Percentiles rank a stretch among this genome's conserved stretches.
phyloP scores from a whole-genome alignment of 2,888 invertebrate species.

The Aspidiotus rigidus region DNA sequence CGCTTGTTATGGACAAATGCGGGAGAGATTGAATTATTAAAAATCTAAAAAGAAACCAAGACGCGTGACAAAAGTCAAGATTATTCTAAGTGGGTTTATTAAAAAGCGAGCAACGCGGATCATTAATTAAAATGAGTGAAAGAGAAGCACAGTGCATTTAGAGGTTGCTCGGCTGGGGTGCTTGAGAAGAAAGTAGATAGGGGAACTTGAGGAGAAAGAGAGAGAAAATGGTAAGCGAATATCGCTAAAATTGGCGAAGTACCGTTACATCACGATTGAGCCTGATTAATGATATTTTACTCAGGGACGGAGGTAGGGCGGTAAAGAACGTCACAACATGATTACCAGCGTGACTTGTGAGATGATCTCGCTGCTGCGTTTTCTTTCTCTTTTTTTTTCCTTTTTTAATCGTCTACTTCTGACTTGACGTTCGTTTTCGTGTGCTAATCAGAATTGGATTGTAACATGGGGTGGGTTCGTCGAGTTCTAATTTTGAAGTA shows the following conservation, averaged over 20 bases:
- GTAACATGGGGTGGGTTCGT: too few species aligned
- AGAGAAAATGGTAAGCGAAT: background rate
- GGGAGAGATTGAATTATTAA: conserved; percentile 28
- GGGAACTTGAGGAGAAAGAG: background rate
- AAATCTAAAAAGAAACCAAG: conserved; percentile 30
- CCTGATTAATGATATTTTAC: conserved; percentile 31
- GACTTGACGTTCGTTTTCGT: too few species aligned
- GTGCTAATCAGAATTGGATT: too few species aligned
- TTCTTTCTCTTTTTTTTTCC: background rate
- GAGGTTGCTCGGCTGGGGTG: conserved; percentile 1
- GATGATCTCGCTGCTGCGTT: conserved; percentile 21
- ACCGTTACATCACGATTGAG: conserved; percentile 27
- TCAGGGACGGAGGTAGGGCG: conserved; percentile 20
- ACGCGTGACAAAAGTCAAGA: conserved; percentile 35
- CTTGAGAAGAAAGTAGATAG: conserved; percentile 8
- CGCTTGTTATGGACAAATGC: background rate
- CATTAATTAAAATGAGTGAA: conserved; percentile 26
- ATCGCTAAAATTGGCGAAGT: conserved; percentile 18
- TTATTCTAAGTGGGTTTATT: conserved; percentile 34
- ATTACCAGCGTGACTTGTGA: conserved; percentile 35
- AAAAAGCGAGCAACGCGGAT: conserved; percentile 32
- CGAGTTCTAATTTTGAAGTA: too few species aligned
- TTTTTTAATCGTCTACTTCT: background rate
- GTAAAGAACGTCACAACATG: conserved; percentile 33
- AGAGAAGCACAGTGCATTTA: conserved; percentile 14